phyloP scores from a whole-genome alignment of 2,113 vertebrate genomes.

The Lampris incognitus region DNA sequence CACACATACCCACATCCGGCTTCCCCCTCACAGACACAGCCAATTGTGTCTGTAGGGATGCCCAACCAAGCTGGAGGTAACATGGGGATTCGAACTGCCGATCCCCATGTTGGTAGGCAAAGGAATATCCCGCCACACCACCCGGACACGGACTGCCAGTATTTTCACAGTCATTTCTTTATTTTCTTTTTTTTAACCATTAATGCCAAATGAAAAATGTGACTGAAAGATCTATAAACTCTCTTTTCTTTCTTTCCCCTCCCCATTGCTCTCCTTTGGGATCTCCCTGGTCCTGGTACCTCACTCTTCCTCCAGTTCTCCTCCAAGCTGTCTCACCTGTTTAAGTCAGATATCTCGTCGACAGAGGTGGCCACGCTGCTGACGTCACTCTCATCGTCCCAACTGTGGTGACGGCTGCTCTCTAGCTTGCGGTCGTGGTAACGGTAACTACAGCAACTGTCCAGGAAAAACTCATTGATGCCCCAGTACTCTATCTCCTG shows the following conservation, averaged over 20 bases:
- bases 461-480: constrained; percentile 95
- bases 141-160: no score
- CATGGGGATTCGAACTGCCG: no score
- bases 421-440: constrained; percentile 95
- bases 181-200: neutral
- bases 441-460: constrained; percentile 94
- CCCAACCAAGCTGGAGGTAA: no score
- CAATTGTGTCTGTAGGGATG: no score
- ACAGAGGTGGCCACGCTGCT: constrained; percentile 95
- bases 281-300: no score
- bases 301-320: no score
- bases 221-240: neutral
- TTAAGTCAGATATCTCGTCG: constrained; percentile 94
- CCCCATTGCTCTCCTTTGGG: no score
- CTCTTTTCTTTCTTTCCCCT: neutral
- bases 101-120: no score
- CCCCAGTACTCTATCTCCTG: constrained; percentile 99
- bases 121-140: no score
- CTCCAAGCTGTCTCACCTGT: constrained; percentile 74
- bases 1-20: no score
- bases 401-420: constrained; percentile 87
- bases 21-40: no score
- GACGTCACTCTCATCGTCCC: constrained; percentile 95
- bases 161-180: no score
- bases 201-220: neutral